Percentiles rank a stretch among this genome's conserved stretches.
Conservation (phyloP, 1,140 invertebrate species). For the Samia ricini region DNA sequence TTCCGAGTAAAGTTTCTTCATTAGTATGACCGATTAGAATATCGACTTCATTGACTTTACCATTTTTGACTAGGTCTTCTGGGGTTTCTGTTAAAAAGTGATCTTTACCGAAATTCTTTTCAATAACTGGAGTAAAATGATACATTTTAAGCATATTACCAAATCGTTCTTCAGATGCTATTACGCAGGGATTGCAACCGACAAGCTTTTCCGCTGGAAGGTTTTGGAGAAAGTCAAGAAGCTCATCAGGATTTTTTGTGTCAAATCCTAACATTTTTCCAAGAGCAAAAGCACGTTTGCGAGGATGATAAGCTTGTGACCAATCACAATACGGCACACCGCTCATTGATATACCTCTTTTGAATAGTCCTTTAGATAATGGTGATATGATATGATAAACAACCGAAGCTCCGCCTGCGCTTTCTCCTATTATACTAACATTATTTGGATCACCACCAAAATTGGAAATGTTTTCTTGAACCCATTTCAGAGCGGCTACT, state of each 20-base stretch:
- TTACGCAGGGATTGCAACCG: slow-evolving; percentile 34
- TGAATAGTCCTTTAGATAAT: slow-evolving; percentile 68
- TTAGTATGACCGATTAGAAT: slow-evolving; percentile 77
- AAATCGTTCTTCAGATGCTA: slow-evolving; percentile 33
- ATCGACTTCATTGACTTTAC: slow-evolving; percentile 76
- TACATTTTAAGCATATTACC: slow-evolving; percentile 40
- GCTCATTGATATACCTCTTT: slow-evolving; percentile 46
- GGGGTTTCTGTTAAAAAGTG: slow-evolving; percentile 51
- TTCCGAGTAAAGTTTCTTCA: slow-evolving; percentile 68
- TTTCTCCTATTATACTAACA: slow-evolving; percentile 88
- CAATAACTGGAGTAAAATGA: slow-evolving; percentile 50
- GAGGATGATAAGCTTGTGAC: slow-evolving; percentile 29
- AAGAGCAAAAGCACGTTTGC: slow-evolving; percentile 37
- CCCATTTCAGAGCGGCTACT: slow-evolving; percentile 57
- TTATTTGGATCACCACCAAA: slow-evolving; percentile 87
- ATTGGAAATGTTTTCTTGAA: slow-evolving; percentile 46
- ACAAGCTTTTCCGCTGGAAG: slow-evolving; percentile 58
- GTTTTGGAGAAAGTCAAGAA: slow-evolving; percentile 70
- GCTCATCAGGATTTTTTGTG: slow-evolving; percentile 40
- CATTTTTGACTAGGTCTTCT: slow-evolving; percentile 39
- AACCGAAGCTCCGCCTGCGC: slow-evolving; percentile 78
- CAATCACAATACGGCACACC: slow-evolving; percentile 41
- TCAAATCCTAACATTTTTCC: slow-evolving; percentile 40
- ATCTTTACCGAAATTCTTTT: slow-evolving; percentile 49
- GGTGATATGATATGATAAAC: slow-evolving; percentile 41